Evolutionary conservation across 2,113 vertebrate genomes (phyloP), one percentile per base, ranked within the genome.

Genomic region (Neomonachus schauinslandi): DNA sequence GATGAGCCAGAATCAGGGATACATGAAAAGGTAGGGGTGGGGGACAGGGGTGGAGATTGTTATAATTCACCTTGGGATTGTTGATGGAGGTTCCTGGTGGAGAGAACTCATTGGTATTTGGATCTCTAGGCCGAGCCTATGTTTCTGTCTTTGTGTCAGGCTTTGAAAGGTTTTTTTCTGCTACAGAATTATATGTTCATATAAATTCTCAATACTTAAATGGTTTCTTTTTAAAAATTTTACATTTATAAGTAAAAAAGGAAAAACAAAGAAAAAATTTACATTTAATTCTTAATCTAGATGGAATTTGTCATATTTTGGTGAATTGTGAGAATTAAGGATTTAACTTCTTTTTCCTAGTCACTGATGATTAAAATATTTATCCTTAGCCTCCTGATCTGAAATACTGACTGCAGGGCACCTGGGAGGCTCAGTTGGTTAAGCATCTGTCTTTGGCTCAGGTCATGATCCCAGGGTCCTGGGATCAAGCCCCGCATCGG

Each of bases 291-390:
- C 51, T 74, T 83, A 80, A 57, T 67, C 12, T 86, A 55, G 24
- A 26, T 82, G 59, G 72, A 94, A 85, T 95, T 59, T 82, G 57
- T 97, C 59, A 18, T 63, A 15, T 86, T 96, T 86, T 76, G 51
- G 31, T 57, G 26, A 90, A 81, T 83, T 77, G 10, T 86, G 57
- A 89, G 59, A 97, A 15, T 90, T 89, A 77, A 71, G 36, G 74
- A 49, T 65, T 89, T 89, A 61, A 94, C 24, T 81, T 88, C 9
- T 72, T 89, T 93, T 86, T 88, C 72, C 69, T n/a, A 14, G 39
- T 89, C 33, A 93, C 10, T 13, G 79, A 26, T 39, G 36, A 28
- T 92, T 91, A 84, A 80, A 72, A 63, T 88, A 28, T 24, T 26
- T 72, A 4, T 49, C 5, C 46, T 96, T 89, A 55, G 4, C 4